Conservation (phyloP, 1,140 invertebrate genomes). For the Pachyrhynchus sulphureomaculatus region DNA sequence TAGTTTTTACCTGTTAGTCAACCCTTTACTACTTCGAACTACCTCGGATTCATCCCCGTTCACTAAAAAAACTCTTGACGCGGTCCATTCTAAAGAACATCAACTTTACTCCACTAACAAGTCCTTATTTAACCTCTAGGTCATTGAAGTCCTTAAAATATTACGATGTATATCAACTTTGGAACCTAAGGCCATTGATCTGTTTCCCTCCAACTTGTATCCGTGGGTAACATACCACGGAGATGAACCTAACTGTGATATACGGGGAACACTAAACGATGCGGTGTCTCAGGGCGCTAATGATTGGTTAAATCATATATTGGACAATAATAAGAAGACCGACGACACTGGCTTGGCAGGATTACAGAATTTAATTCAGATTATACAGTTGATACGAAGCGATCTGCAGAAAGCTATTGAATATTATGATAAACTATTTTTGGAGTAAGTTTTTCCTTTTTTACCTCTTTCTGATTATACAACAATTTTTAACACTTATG, state of each 20-base stretch:
- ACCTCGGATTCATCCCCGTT: too few species aligned
- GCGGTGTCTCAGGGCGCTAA: slow-evolving; percentile 70
- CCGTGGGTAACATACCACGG: slow-evolving; percentile 58
- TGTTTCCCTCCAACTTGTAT: slow-evolving; percentile 70
- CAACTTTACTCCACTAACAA: too few species aligned
- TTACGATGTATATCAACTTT: slow-evolving; percentile 61
- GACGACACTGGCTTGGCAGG: slow-evolving; percentile 63
- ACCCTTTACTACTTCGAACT: too few species aligned
- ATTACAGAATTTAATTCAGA: slow-evolving; percentile 75
- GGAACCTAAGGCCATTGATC: slow-evolving; percentile 61
- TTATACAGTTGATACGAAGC: slow-evolving; percentile 76
- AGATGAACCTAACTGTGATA: slow-evolving; percentile 57
- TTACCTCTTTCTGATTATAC: too few species aligned
- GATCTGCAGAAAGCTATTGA: slow-evolving; percentile 81
- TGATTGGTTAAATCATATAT: slow-evolving; percentile 75
- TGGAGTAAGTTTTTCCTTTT: slow-evolving; percentile 56
- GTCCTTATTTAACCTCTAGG: slow-evolving; percentile 25
- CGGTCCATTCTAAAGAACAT: too few species aligned
- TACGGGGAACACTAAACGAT: slow-evolving; percentile 63
- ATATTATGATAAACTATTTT: slow-evolving; percentile 79
- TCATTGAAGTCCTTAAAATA: slow-evolving; percentile 70
- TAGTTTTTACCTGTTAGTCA: too few species aligned
- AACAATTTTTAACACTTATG: too few species aligned
- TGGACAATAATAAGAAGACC: slow-evolving; percentile 63
- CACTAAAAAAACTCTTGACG: too few species aligned